These are phyloP conservation scores for Podocnemis expansa DNA, from an alignment of 2,113 vertebrate species.

Conservation along the genomic window DNA sequence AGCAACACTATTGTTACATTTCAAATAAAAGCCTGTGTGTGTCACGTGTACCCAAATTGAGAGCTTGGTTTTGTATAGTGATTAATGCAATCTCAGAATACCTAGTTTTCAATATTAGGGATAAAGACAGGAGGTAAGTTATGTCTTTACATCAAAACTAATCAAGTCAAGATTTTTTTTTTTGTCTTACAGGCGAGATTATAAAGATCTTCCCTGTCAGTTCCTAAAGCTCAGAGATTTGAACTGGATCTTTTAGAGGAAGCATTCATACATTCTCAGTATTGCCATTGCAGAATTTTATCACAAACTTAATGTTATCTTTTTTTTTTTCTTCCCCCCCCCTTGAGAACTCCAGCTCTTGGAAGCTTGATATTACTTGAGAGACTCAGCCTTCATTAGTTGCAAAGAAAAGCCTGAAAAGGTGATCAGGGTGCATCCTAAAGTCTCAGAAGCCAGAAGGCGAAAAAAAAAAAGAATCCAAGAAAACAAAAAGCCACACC, in stretches of 20 bases:
- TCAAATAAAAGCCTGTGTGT: background rate
- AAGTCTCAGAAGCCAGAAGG: background rate
- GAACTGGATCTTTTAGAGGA: background rate
- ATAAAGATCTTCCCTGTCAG: no score
- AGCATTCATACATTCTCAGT: background rate
- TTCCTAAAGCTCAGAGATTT: background rate
- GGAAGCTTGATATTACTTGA: background rate
- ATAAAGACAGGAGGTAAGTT: background rate
- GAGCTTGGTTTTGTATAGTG: background rate
- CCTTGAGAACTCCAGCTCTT: background rate
- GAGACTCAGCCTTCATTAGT: background rate
- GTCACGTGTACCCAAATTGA: background rate
- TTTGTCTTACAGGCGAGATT: background rate
- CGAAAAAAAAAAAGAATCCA: background rate
- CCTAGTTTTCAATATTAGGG: background rate
- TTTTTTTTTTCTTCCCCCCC: no score
- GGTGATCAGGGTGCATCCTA: background rate
- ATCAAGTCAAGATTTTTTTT: background rate
- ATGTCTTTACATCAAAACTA: background rate
- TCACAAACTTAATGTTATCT: background rate
- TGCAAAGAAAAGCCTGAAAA: background rate
- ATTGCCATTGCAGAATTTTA: background rate
- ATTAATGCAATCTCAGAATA: background rate
- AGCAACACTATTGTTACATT: background rate
- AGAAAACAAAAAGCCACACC: background rate